Evolutionary conservation across 2,888 invertebrate genomes (phyloP).

Genomic region (Leucoma salicis): DNA sequence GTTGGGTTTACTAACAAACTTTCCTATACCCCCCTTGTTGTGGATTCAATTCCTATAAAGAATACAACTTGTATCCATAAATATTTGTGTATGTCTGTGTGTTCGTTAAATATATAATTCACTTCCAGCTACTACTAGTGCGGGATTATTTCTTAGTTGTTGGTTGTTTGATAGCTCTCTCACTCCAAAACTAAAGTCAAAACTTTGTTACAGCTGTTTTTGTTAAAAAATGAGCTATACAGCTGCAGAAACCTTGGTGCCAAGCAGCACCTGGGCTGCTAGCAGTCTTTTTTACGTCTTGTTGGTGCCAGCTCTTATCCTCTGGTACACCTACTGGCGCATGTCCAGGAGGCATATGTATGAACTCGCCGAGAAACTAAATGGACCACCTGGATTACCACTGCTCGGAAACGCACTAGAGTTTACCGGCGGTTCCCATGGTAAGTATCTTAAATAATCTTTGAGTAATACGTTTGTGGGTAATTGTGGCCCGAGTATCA

Average conservation of each 20-base stretch:
- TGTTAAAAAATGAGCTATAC: constrained; percentile 61
- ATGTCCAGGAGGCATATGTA: constrained; percentile 87
- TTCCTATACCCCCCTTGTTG: too few relatives aligned
- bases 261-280: constrained; percentile 80
- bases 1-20: too few relatives aligned
- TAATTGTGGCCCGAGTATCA: too few relatives aligned
- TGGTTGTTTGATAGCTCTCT: too few relatives aligned
- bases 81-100: too few relatives aligned
- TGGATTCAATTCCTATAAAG: too few relatives aligned
- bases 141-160: too few relatives aligned
- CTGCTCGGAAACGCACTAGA: constrained; percentile 89
- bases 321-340: constrained; percentile 89
- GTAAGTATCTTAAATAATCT: constrained; percentile 60
- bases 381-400: constrained; percentile 88
- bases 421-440: constrained; percentile 86
- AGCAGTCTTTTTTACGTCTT: constrained; percentile 87
- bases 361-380: constrained; percentile 86
- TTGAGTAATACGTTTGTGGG: too few relatives aligned
- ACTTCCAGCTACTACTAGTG: too few relatives aligned
- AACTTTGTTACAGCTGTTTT: constrained; percentile 15
- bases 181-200: too few relatives aligned
- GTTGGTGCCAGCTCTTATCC: constrained; percentile 85
- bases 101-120: too few relatives aligned
- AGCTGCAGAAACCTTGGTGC: constrained; percentile 65
- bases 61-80: too few relatives aligned